Conservation (phyloP, 2,888 invertebrate genomes). For the Brenthis hecate region DNA sequence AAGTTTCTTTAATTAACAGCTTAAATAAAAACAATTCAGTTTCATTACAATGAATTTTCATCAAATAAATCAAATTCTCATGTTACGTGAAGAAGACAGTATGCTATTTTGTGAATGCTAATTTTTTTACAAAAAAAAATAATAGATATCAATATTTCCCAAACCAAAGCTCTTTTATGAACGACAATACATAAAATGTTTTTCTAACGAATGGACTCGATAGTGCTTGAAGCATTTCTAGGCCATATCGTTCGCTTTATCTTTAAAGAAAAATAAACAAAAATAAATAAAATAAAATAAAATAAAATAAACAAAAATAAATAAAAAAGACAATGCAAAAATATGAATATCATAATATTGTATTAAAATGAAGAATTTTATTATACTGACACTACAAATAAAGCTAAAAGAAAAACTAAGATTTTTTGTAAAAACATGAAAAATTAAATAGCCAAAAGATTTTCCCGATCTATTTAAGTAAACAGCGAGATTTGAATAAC, state of each 20-base stretch:
- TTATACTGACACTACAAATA: too few species aligned
- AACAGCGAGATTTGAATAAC: too few species aligned
- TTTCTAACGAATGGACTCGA: constrained; percentile 11
- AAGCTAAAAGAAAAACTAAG: too few species aligned
- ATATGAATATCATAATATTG: too few species aligned
- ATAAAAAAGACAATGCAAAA: too few species aligned
- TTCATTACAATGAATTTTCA: too few species aligned
- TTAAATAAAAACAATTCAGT: too few species aligned
- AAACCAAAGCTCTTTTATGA: background rate
- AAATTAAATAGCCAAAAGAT: too few species aligned
- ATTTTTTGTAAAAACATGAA: too few species aligned
- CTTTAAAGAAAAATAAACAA: background rate
- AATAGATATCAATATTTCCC: background rate
- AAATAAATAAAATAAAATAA: background rate
- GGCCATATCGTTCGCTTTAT: background rate
- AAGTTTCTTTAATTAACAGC: too few species aligned
- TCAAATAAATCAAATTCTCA: background rate
- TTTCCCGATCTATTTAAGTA: too few species aligned
- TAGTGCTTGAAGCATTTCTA: background rate
- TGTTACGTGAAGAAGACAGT: background rate
- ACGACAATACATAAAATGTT: constrained; percentile 8
- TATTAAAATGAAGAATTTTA: too few species aligned
- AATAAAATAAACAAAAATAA: background rate
- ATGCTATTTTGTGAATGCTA: background rate
- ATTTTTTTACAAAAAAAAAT: background rate